Conservation (phyloP, 1,140 invertebrate species). For the Zaprionus taronus region DNA sequence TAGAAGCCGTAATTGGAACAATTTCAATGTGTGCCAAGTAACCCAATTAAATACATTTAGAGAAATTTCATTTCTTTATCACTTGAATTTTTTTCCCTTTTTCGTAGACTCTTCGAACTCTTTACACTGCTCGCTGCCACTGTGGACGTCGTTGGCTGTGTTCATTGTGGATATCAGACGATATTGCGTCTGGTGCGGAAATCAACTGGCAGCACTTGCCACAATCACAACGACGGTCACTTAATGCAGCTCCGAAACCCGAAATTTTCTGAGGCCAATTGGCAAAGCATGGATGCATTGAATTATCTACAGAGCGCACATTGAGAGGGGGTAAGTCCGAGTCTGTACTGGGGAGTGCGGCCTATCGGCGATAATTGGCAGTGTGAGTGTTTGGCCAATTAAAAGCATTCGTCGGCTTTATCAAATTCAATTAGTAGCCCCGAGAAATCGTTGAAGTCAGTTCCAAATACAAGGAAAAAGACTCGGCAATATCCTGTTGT, state of each 20-base stretch:
- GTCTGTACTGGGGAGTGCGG: not conserved
- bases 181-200: constrained; percentile 28
- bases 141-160: not conserved
- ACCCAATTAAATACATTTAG: constrained; percentile 19
- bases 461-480: constrained; percentile 5
- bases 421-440: constrained; percentile 70
- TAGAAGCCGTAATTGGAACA: not conserved
- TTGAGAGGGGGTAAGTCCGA: not conserved
- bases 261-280: constrained; percentile 40
- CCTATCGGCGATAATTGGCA: constrained; percentile 62
- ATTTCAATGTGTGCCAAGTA: constrained; percentile 51
- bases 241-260: constrained; percentile 31
- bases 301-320: constrained; percentile 17
- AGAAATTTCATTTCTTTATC: constrained; percentile 25
- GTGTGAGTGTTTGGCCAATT: constrained; percentile 62
- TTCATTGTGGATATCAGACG: constrained; percentile 21
- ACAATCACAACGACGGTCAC: constrained; percentile 39
- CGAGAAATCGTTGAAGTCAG: constrained; percentile 27
- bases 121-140: not conserved
- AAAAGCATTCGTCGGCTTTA: constrained; percentile 63
- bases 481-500: constrained; percentile 1
- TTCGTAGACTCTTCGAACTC: constrained; percentile 1
- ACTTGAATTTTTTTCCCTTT: constrained; percentile 19
- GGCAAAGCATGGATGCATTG: constrained; percentile 25
- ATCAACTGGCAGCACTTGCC: constrained; percentile 42